These are phyloP conservation scores for Marcusenius ussheri DNA, from an alignment of 2,113 vertebrate species.

Conservation along the genomic window DNA sequence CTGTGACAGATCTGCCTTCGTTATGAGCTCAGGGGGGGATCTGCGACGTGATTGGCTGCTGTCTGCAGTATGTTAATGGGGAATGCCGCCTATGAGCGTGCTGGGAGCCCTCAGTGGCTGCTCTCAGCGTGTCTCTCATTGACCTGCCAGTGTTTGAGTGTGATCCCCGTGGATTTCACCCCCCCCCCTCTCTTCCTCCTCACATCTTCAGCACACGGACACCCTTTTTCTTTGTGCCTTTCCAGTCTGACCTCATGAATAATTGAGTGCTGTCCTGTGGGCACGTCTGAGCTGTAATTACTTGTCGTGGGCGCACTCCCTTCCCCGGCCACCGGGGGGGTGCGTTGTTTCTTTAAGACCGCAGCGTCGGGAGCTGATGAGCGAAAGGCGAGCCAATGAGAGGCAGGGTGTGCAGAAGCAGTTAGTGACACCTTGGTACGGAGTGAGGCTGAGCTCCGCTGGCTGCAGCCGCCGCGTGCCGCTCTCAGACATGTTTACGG, in stretches of 20 bases:
- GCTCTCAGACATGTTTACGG: conserved; percentile 53
- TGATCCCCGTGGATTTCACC: background rate
- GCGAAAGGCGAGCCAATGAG: conserved; percentile 38
- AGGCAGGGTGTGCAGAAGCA: conserved; percentile 29
- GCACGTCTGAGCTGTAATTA: conserved; percentile 48
- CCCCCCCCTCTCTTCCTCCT: conserved; percentile 26
- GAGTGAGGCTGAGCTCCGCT: conserved; percentile 24
- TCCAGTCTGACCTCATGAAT: conserved; percentile 49
- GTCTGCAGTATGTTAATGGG: background rate
- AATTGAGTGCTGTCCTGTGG: conserved; percentile 47
- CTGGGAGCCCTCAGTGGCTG: background rate
- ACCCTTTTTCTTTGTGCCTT: conserved; percentile 21
- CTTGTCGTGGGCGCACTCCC: conserved; percentile 32
- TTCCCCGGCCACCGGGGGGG: conserved; percentile 14
- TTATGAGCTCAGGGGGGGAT: background rate
- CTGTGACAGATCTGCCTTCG: background rate
- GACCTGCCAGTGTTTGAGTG: background rate
- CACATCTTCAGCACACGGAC: conserved; percentile 19
- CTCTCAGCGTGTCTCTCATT: background rate
- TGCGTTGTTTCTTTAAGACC: conserved; percentile 42
- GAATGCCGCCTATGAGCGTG: background rate
- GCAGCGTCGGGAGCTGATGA: conserved; percentile 29
- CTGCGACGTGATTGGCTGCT: background rate
- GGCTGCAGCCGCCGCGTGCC: conserved; percentile 37
- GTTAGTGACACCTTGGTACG: conserved; percentile 39